Percentiles rank a stretch among this genome's conserved stretches.
Evolutionary conservation across 2,113 vertebrate species (phyloP).

Genomic region (Poecilia latipinna): DNA sequence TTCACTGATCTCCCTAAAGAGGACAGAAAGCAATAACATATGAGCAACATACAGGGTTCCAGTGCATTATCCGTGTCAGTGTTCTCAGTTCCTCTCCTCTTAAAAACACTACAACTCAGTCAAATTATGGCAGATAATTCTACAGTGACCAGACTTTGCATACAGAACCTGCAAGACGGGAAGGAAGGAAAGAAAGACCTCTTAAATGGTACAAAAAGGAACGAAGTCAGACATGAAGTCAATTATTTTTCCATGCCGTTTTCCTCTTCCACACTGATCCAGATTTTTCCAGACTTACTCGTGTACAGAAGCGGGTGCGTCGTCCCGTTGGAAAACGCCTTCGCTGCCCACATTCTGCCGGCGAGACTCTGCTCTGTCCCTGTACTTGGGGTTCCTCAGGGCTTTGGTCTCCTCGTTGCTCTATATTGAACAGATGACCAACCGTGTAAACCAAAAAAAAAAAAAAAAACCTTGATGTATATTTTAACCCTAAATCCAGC

Average conservation of each 20-base stretch:
- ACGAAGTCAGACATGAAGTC: neutral
- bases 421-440: conserved; percentile 71
- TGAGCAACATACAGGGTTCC: neutral
- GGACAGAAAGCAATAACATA: neutral
- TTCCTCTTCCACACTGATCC: neutral
- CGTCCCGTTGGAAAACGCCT: conserved; percentile 90
- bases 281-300: conserved; percentile 71
- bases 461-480: neutral
- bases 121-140: neutral
- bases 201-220: neutral
- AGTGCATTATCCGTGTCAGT: neutral
- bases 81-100: neutral
- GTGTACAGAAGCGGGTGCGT: conserved; percentile 91
- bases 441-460: neutral
- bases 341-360: conserved; percentile 92
- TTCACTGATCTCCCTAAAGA: conserved; percentile 92
- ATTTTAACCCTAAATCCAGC: neutral
- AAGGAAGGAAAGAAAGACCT: neutral
- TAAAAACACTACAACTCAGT: neutral
- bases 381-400: conserved; percentile 90
- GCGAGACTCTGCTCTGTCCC: conserved; percentile 91
- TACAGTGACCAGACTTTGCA: too few species aligned
- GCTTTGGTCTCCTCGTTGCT: conserved; percentile 87
- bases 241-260: neutral
- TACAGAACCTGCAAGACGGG: too few species aligned